Evolutionary conservation across 1,140 invertebrate genomes (phyloP), one percentile per base, ranked within the genome.

Genomic region (Temnothorax longispinosus): DNA sequence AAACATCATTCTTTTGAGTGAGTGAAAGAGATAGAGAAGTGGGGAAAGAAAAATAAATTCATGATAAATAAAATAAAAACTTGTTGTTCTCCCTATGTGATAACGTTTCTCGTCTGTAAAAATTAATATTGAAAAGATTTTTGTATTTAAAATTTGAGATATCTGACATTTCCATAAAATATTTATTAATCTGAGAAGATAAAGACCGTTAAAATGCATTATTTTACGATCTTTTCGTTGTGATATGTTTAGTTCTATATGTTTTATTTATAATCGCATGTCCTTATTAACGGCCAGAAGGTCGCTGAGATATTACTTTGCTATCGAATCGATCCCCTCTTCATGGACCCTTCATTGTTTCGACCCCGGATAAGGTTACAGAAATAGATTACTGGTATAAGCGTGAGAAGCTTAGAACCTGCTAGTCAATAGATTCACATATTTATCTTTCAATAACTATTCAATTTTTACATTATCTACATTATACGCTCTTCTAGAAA

Each of bases 251-350:
- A 41, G 21, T 41, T 72, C 18, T 41, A 32, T 11, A 38, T 3
- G 21, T 47, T 74, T 74, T 74, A 74, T 84, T 38, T 74, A 71
- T 74, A 82, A 58, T 82, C 41, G 10, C 35, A 11, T 82, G 1
- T 21, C 13, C 27, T 15, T 82, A 82, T 72, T 82, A 82, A 74
- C 65, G 15, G 11, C 1, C 0, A 75, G 21, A 72, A 72, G 52
- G 41, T 82, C 65, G 38, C 27, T 47, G 67, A 82, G 54, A 82
- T 74, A 60, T 82, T 60, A 82, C 52, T 82, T 82, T 82, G 41
- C 35, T 82, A 56, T 84, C 32, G 54, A 84, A 84, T 84, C 54
- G 18, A 84, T 84, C 32, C 27, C 32, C 41, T 84, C 60, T 75
- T 60, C 54, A 75, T 15, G 32, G 41, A 84, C 41, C 41, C 80